Conservation (phyloP, 2,888 invertebrate genomes). For the Tridacna crocea region DNA sequence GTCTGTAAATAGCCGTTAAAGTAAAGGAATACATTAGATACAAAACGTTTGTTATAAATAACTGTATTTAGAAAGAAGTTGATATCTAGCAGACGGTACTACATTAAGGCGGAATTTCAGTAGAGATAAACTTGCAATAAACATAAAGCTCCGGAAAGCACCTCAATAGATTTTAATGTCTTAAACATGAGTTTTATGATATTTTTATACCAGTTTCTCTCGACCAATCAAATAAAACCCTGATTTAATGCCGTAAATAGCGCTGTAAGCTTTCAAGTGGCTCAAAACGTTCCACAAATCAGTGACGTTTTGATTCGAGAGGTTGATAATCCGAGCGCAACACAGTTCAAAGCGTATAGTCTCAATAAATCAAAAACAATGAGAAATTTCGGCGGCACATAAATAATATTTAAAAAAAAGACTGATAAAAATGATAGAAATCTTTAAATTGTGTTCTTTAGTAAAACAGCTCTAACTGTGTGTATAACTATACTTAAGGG, state of each 20-base stretch:
- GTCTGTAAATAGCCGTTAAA: too few species aligned
- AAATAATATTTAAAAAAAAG: conserved; percentile 30
- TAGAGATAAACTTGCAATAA: conserved; percentile 22
- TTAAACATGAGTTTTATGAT: conserved; percentile 21
- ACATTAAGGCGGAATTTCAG: conserved; percentile 12
- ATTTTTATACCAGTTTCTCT: conserved; percentile 20
- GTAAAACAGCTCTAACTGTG: too few species aligned
- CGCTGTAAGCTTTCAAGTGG: conserved; percentile 6
- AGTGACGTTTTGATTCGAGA: conserved; percentile 17
- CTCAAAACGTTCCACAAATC: conserved; percentile 31
- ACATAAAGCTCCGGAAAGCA: background rate
- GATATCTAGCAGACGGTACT: background rate
- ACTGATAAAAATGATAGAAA: conserved; percentile 34
- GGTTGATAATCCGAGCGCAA: conserved; percentile 17
- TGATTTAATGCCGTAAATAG: conserved; percentile 28
- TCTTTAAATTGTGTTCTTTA: background rate
- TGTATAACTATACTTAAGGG: too few species aligned
- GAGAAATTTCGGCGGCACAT: conserved; percentile 12
- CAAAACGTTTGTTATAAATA: conserved; percentile 5
- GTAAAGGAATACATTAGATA: too few species aligned
- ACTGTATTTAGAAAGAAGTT: conserved; percentile 2
- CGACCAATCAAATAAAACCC: conserved; percentile 24
- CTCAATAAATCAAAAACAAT: conserved; percentile 36
- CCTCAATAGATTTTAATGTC: conserved; percentile 29
- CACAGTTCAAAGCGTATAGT: conserved; percentile 33